Evolutionary conservation across 2,113 vertebrate species (phyloP).

Genomic region (Dasyornis broadbenti): DNA sequence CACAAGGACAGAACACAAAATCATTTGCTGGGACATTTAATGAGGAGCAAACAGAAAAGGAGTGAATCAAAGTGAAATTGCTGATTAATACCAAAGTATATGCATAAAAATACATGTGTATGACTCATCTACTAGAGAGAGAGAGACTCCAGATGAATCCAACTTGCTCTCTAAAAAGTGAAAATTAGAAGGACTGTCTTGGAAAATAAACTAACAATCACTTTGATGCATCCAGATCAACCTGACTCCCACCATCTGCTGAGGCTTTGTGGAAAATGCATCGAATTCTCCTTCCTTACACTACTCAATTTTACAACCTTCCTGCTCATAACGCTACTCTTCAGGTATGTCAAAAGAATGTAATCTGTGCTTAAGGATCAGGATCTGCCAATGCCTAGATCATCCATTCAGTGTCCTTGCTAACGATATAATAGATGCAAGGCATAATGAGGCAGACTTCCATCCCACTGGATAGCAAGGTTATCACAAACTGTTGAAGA

Average conservation of each 20-base stretch:
- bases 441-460: not conserved
- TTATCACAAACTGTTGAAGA: not conserved
- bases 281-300: not conserved
- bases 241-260: not conserved
- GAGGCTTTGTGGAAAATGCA: not conserved
- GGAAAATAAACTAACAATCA: not conserved
- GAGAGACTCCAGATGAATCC: not conserved
- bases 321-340: not conserved
- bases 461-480: not conserved
- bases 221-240: not conserved
- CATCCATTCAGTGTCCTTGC: not conserved
- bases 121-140: not conserved
- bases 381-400: not conserved
- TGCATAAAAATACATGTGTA: not conserved
- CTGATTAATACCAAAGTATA: slow-evolving; percentile 3
- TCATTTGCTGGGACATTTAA: not conserved
- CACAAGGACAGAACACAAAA: not conserved
- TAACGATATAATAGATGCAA: not conserved
- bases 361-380: not conserved
- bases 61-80: slow-evolving; percentile 18
- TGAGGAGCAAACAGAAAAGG: not conserved
- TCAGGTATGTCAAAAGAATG: not conserved
- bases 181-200: not conserved
- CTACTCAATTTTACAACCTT: not conserved
- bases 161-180: not conserved